Base-by-base conservation (phyloP, 2,888 invertebrate species). In the Serripes groenlandicus region DNA sequence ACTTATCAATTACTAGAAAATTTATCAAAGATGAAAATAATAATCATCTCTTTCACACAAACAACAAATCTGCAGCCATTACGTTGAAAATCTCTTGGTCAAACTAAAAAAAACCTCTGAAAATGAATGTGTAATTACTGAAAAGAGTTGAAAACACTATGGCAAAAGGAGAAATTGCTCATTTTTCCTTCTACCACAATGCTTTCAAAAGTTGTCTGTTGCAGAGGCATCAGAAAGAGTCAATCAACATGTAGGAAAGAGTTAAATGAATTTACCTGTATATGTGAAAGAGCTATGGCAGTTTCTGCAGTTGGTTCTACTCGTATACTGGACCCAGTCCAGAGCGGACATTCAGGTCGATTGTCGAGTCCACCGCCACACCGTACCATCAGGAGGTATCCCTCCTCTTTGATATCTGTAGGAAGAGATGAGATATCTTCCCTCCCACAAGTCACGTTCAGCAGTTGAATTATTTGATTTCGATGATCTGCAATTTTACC, bases 251-350 rank as follows among this genome's bases (percentile, higher is more conserved):
- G n/a, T 7, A 15, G 42, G 9, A 42, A 42, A 11, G 42, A 42
- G 42, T 15, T 42, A 42, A 42, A 7, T 3, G 28, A 7, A 28
- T 9, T 34, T 78, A 95, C 95, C 92, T 94, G 93, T 66, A 95
- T 93, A 86, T 95, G 95, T 30, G 94, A 94, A 34, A 95, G 92
- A 35, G 95, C 94, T 69, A 95, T 95, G 64, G 95, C 94, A 7
- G 94, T 95, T 82, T 95, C 95, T n/a, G 95, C 95, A 7, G 95
- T 95, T 0, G 95, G 94, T 76, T 94, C 94, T 26, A 95, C 94
- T 58, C 89, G 88, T 23, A 95, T 91, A 35, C 90, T 91, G 70
- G 90, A 85, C 18, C 95, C 95, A 1, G 83, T 78, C 95, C 95
- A 95, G 28, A 76, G 66, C 0, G 90, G 90, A 75, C 91, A 90